Evolutionary conservation across 2,888 invertebrate genomes (phyloP), one percentile per base, ranked within the genome.

Genomic region (Anagyrus pseudococci): DNA sequence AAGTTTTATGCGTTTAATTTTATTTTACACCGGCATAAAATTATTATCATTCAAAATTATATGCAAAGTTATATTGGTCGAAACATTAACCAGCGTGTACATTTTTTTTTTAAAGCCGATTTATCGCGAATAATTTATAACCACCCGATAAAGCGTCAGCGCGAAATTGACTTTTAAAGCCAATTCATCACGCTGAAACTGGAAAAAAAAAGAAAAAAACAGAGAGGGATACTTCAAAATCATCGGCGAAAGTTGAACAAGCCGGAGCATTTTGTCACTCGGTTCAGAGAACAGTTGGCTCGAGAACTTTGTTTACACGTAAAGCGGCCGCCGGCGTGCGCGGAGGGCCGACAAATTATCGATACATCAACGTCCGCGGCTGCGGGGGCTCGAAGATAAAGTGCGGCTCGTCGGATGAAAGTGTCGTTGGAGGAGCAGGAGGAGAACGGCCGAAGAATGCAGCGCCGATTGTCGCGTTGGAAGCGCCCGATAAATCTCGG

Each of bases 401-500:
- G 47, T 62, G 33, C 48, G 19, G 40, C 17, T 29, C 23, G 48
- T 46, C 46, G 56, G 29, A 56, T 56, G 46, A 46, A 52, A 52
- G 44, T 41, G 41, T 37, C 50, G 15, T 44, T 8, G 7, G 22
- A 7, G 10, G 46, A 8, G 26, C 37, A 19, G 17, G 13, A 49
- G n/a, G 49, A 41, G 44, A 33, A 52, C 13, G 37, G 29, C 15
- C n/a, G 7, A 2, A 6, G n/a, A n/a, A n/a, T n/a, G n/a, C n/a
- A n/a, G 1, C 47, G 22, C 3, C 52, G 52, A 62, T 62, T 57
- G 62, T 57, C 57, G 41, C 41, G 33, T 15, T 13, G 10, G 22
- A 22, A n/a, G 37, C 22, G 53, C 10, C 43, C 49, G 40, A 59
- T 60, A 64, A 64, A 64, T 64, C 64, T 52, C 58, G 47, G 64